Conservation (phyloP, 1,140 invertebrate species). For the Drosophila bocki region DNA sequence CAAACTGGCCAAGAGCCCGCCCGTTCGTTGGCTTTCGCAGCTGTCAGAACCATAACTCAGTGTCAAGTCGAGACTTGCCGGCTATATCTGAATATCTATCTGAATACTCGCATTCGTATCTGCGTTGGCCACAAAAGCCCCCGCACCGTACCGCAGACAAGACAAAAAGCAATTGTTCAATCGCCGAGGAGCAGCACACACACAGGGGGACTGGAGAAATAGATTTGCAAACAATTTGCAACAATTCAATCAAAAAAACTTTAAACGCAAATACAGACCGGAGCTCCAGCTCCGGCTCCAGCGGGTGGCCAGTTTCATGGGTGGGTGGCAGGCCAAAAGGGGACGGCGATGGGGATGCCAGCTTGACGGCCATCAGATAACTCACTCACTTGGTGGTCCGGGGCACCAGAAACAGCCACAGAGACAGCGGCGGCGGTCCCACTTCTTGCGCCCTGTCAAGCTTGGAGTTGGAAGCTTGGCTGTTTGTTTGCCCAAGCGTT, state of each 20-base stretch:
- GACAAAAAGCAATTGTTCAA: constrained; percentile 83
- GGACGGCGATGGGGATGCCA: constrained; percentile 22
- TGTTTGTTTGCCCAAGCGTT: constrained; percentile 78
- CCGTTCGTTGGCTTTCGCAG: constrained; percentile 66
- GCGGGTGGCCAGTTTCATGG: constrained; percentile 20
- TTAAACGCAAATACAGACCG: constrained; percentile 80
- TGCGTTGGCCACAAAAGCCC: constrained; percentile 74
- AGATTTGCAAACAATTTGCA: constrained; percentile 84
- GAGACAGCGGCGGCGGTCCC: constrained; percentile 12
- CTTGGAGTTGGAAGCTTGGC: constrained; percentile 23
- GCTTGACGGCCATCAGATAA: constrained; percentile 77
- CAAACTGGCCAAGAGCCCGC: constrained; percentile 28
- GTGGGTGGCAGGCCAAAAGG: constrained; percentile 29
- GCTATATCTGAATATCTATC: constrained; percentile 59
- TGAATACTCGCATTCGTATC: constrained; percentile 34
- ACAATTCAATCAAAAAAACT: constrained; percentile 84
- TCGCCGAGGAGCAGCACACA: constrained; percentile 10
- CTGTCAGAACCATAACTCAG: constrained; percentile 83
- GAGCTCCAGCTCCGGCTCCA: constrained; percentile 36
- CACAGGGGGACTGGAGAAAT: constrained; percentile 54
- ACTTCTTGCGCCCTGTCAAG: constrained; percentile 66
- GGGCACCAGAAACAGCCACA: constrained; percentile 9
- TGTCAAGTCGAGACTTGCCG: constrained; percentile 70
- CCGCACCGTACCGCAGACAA: constrained; percentile 64
- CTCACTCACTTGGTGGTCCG: constrained; percentile 81